A percentile compares a stretch with the other conserved stretches of the same genome.
Evolutionary conservation across 2,113 vertebrate species (phyloP).

Genomic region (Taxidea taxus): DNA sequence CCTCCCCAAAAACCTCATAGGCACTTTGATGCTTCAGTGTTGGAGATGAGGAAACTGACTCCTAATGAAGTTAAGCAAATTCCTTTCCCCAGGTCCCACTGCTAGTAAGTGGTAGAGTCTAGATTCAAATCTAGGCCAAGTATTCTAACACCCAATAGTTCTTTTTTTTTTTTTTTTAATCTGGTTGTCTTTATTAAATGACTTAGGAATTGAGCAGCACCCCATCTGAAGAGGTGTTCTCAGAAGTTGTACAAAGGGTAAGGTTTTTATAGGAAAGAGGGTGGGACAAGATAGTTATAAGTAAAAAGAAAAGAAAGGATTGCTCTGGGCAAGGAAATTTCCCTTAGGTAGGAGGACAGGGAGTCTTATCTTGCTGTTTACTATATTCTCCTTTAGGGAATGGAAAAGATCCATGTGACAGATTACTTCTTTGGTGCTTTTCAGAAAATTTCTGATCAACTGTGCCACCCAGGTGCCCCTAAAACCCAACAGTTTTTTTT

Average conservation of each 20-base stretch:
- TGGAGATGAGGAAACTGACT: neutral
- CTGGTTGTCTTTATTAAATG: neutral
- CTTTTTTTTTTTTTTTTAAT: neutral
- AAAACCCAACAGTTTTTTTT: too few relatives aligned
- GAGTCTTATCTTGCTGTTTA: neutral
- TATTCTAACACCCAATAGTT: neutral
- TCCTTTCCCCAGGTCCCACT: neutral
- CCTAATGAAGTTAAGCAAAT: neutral
- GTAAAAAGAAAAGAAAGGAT: neutral
- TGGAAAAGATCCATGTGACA: neutral
- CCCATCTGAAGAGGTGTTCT: neutral
- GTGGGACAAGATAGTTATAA: neutral
- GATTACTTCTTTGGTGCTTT: neutral
- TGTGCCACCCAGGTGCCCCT: neutral
- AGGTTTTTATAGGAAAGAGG: neutral
- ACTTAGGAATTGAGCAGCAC: neutral
- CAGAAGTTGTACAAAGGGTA: neutral
- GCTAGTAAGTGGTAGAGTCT: neutral
- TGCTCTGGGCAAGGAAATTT: neutral
- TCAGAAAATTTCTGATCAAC: neutral
- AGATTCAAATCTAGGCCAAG: neutral
- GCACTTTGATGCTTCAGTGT: neutral
- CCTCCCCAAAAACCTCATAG: neutral
- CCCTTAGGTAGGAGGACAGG: neutral
- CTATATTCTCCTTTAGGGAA: neutral